Evolutionary conservation across 2,797 vertebrate genomes (phyloP).

Genomic region (Peromyscus aztecus): DNA sequence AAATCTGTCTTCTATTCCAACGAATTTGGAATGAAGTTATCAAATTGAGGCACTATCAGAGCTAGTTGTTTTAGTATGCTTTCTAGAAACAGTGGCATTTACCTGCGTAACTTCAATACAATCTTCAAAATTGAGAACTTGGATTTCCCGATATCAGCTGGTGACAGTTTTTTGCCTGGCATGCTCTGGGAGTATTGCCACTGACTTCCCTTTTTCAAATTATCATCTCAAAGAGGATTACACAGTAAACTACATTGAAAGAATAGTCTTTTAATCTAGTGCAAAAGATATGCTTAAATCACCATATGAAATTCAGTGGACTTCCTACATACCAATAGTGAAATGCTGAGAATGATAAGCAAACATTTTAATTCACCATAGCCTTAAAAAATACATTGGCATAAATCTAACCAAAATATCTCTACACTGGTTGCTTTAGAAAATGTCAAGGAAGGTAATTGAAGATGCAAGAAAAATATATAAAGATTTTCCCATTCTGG

Average conservation of each 20-base stretch:
- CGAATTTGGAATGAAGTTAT: background rate
- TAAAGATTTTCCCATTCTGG: background rate
- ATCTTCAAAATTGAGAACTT: background rate
- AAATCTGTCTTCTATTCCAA: background rate
- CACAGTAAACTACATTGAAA: background rate
- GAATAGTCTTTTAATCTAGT: background rate
- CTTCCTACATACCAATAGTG: background rate
- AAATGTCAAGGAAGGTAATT: background rate
- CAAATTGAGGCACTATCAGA: background rate
- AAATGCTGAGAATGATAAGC: background rate
- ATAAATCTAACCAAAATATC: background rate
- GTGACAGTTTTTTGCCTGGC: background rate
- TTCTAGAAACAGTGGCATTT: background rate
- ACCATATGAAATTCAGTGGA: background rate
- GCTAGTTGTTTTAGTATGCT: background rate
- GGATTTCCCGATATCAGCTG: background rate
- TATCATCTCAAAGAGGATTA: background rate
- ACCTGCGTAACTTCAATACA: background rate
- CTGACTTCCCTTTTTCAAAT: background rate
- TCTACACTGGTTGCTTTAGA: background rate
- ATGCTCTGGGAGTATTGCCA: background rate
- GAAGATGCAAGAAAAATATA: background rate
- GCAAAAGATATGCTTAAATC: background rate
- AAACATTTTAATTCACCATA: background rate
- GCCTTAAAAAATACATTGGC: background rate